These are phyloP conservation scores for Epinotia brunnichana DNA, from an alignment of 2,888 invertebrate genomes.

Conservation along the genomic window DNA sequence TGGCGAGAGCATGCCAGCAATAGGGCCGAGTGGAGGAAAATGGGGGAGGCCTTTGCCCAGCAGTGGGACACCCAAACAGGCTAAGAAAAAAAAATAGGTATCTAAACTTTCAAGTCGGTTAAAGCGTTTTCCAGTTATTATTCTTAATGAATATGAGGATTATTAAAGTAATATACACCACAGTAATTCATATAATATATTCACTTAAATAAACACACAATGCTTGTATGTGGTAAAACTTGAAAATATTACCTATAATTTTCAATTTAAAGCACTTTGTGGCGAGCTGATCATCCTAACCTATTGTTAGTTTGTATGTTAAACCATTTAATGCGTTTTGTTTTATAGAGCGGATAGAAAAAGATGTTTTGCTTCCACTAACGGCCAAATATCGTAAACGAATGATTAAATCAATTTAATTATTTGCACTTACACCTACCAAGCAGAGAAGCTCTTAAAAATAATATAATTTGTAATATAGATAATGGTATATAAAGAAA, in stretches of 20 bases:
- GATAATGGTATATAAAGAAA: slow-evolving; percentile 3
- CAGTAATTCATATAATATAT: slow-evolving; percentile 38
- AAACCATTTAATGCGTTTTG: neutral
- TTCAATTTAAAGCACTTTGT: slow-evolving; percentile 38
- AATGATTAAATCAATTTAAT: neutral
- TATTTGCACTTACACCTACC: neutral
- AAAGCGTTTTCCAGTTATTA: neutral
- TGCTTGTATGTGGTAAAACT: slow-evolving; percentile 41
- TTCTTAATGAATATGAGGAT: neutral
- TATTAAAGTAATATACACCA: slow-evolving; percentile 12
- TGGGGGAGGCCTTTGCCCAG: too few relatives aligned
- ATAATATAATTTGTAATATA: slow-evolving; percentile 3
- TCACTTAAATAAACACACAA: slow-evolving; percentile 29
- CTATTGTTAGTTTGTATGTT: slow-evolving; percentile 23
- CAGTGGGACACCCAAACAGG: too few relatives aligned
- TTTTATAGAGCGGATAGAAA: neutral
- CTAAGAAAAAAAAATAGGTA: too few relatives aligned
- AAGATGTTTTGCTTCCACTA: neutral
- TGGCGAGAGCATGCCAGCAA: too few relatives aligned
- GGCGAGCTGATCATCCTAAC: slow-evolving; percentile 25
- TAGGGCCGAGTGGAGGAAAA: too few relatives aligned
- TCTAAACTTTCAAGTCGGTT: neutral
- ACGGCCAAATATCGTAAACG: neutral
- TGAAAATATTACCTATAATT: slow-evolving; percentile 30
- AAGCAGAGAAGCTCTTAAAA: slow-evolving; percentile 10